Base-by-base conservation (phyloP, 2,888 invertebrate genomes). In the Hyppa rectilinea region DNA sequence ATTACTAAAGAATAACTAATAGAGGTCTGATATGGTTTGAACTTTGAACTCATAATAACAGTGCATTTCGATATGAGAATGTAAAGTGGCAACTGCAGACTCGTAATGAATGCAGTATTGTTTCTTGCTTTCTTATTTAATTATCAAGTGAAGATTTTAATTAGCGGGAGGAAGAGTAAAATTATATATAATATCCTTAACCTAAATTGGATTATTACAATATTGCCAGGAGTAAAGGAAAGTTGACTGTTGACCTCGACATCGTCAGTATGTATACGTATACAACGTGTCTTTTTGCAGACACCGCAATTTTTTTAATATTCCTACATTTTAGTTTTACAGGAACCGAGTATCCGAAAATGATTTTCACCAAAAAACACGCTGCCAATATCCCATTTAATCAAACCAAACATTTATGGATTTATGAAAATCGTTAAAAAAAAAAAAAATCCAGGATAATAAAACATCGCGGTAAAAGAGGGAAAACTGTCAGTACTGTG, bases 361-460 rank as follows among this genome's bases (percentile, higher is more conserved):
- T 17, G 2, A 23, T n/a, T 45, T 53, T 43, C 29, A n/a, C 7
- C 2, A 17, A 31, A n/a, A 52, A 23, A 34, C 7, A 38, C 26
- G 26, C 49, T 23, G 23, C 12, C 17, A 4, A 20, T 26, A 26
- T 20, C n/a, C 17, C 6, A 31, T 17, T 47, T 9, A 26, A 40
- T 50, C 23, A 26, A 31, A 49, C 14, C 31, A 40, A 9, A 17
- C 10, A n/a, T 20, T 14, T 12, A 31, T 23, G 20, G 23, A 14
- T 65, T 34, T 31, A 45, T 14, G 26, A 36, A 65, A 61, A 45
- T 7, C 10, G 38, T 12, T 5, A 62, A 14, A 58, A 40, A 38
- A 17, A 52, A 62, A 14, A 58, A 40, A 38, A 17, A 52, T n/a
- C 6, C 12, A n/a, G 7, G 9, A 26, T 29, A 40, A 49, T 78